phyloP scores from a whole-genome alignment of 2,888 invertebrate species.

The Megaustenia siamemsis region DNA sequence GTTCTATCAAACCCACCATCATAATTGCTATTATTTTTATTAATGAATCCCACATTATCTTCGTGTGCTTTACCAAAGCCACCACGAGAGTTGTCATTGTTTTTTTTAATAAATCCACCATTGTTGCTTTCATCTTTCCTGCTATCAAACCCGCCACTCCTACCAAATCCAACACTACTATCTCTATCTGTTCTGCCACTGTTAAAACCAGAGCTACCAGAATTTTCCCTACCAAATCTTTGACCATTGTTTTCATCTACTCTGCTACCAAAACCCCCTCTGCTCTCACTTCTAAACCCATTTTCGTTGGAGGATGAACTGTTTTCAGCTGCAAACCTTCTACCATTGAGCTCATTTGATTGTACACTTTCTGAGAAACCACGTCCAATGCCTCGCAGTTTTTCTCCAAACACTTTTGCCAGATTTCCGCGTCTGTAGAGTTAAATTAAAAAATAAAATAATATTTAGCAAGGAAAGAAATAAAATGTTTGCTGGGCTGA shows the following conservation, averaged over 20 bases:
- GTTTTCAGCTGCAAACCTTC: neutral
- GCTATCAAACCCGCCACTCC: neutral
- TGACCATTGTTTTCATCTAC: neutral
- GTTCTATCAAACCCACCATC: neutral
- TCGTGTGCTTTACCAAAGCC: neutral
- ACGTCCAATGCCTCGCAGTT: conserved; percentile 43
- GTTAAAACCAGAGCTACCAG: neutral
- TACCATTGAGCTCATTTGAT: conserved; percentile 12
- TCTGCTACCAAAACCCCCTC: conserved; percentile 17
- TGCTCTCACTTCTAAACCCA: neutral
- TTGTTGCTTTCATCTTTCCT: neutral
- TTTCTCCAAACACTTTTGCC: conserved; percentile 15
- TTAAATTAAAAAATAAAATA: neutral
- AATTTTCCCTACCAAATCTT: neutral
- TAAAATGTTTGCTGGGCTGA: too few species aligned
- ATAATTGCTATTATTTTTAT: too few species aligned
- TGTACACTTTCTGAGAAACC: neutral
- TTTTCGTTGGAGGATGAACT: neutral
- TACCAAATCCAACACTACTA: neutral
- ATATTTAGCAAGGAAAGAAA: too few species aligned
- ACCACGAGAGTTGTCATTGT: neutral
- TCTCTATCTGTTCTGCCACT: neutral
- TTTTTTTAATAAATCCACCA: neutral
- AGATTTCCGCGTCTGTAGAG: conserved; percentile 32
- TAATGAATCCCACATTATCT: too few species aligned